Conservation (phyloP, 1,140 invertebrate genomes). For the Papilio glaucus region DNA sequence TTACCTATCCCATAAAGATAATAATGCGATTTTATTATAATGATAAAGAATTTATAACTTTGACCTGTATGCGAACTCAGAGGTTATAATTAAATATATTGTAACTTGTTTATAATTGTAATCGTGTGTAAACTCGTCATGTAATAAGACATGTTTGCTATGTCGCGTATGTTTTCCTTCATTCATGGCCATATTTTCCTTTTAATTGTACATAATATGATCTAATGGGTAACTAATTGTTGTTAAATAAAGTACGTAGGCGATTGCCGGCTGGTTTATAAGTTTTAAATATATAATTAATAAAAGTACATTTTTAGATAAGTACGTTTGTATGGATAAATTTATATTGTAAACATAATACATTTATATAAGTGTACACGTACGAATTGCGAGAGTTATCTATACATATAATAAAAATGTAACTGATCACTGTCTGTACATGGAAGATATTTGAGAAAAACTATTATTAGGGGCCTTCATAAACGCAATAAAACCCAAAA, state of each 20-base stretch:
- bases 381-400: too few species aligned
- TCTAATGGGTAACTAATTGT: too few species aligned
- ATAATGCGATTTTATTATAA: not conserved
- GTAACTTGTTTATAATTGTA: conserved; percentile 33
- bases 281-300: not conserved
- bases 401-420: too few species aligned
- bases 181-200: conserved; percentile 32
- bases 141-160: conserved; percentile 24
- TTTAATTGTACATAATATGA: conserved; percentile 27
- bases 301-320: too few species aligned
- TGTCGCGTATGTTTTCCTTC: conserved; percentile 34
- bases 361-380: too few species aligned
- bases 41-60: not conserved
- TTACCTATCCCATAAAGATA: too few species aligned
- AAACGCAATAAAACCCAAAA: too few species aligned
- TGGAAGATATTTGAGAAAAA: too few species aligned
- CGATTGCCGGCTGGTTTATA: not conserved
- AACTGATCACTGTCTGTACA: too few species aligned
- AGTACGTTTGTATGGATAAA: too few species aligned
- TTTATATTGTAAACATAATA: too few species aligned
- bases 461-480: too few species aligned
- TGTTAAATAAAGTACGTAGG: not conserved
- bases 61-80: not conserved
- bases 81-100: conserved; percentile 27
- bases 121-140: conserved; percentile 32